Percentiles rank a stretch among this genome's conserved stretches.
These are phyloP conservation scores for Hassar affinis DNA, from an alignment of 2,113 vertebrate species.

Conservation along the genomic window DNA sequence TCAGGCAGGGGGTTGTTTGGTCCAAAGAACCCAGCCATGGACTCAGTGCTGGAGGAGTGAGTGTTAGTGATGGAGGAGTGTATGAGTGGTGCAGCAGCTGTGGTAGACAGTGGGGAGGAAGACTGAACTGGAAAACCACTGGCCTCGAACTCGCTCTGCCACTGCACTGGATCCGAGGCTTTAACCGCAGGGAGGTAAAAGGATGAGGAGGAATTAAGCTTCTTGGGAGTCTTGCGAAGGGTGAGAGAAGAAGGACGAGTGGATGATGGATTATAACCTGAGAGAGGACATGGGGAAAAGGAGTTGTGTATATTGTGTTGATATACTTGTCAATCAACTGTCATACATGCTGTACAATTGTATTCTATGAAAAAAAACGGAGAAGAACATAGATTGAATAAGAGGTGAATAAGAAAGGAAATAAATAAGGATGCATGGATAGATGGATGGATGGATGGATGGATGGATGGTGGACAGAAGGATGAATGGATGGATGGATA, in stretches of 20 bases:
- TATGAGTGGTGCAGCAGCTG: constrained; percentile 7
- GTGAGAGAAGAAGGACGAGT: constrained; percentile 40
- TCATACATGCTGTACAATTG: background rate
- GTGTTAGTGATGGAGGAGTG: constrained; percentile 24
- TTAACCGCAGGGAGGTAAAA: constrained; percentile 9
- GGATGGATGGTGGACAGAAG: background rate
- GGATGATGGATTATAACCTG: constrained; percentile 48
- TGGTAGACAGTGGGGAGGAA: constrained; percentile 6
- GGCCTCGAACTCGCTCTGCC: constrained; percentile 61
- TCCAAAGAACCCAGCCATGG: background rate
- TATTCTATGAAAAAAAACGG: background rate
- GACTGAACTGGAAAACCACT: constrained; percentile 51
- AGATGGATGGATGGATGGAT: background rate
- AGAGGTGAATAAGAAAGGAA: background rate
- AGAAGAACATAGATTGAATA: background rate
- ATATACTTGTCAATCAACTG: background rate
- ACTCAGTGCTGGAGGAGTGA: constrained; percentile 28
- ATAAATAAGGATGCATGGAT: background rate
- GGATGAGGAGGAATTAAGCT: constrained; percentile 42
- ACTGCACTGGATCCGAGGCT: constrained; percentile 37
- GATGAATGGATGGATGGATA: background rate
- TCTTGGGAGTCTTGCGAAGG: constrained; percentile 18
- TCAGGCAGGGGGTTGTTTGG: background rate
- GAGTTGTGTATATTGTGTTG: constrained; percentile 3
- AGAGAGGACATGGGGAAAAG: constrained; percentile 15